phyloP scores from a whole-genome alignment of 2,888 invertebrate genomes.

The Drosophila subquinaria region DNA sequence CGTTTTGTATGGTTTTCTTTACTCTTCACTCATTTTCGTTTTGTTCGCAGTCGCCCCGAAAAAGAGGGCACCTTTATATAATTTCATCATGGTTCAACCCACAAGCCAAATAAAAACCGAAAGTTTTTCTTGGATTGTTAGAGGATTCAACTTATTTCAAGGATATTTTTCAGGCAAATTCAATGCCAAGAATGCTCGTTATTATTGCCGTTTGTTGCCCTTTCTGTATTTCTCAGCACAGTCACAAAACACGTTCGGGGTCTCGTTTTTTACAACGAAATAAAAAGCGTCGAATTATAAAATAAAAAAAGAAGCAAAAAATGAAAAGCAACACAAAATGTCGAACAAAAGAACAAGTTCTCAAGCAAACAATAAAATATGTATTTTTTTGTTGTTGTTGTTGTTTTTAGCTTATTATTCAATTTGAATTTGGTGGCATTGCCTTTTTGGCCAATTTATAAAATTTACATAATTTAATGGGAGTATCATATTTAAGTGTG shows the following conservation, averaged over 20 bases:
- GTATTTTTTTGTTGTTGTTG: slow-evolving; percentile 31
- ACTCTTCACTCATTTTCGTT: too few species aligned
- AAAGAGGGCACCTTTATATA: too few species aligned
- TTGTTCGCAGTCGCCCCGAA: too few species aligned
- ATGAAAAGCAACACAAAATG: slow-evolving; percentile 39
- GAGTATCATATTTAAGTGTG: slow-evolving; percentile 17
- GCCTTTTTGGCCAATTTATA: slow-evolving; percentile 51
- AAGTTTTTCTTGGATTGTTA: background rate
- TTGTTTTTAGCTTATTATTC: slow-evolving; percentile 55
- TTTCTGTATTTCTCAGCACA: background rate
- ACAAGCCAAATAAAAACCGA: slow-evolving; percentile 13
- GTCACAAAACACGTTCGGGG: slow-evolving; percentile 11
- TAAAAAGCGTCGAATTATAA: slow-evolving; percentile 13
- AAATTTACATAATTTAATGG: slow-evolving; percentile 70
- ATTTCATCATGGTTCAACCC: slow-evolving; percentile 12
- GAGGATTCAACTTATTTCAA: background rate
- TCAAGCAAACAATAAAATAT: slow-evolving; percentile 69
- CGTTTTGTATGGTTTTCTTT: too few species aligned
- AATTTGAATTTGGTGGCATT: slow-evolving; percentile 52
- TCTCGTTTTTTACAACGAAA: slow-evolving; percentile 12
- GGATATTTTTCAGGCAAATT: slow-evolving; percentile 3
- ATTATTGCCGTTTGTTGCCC: slow-evolving; percentile 1
- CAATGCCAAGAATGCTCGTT: slow-evolving; percentile 11
- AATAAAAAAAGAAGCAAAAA: slow-evolving; percentile 19
- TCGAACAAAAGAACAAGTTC: slow-evolving; percentile 71